phyloP scores from a whole-genome alignment of 2,888 invertebrate genomes.

The Atherix ibis region DNA sequence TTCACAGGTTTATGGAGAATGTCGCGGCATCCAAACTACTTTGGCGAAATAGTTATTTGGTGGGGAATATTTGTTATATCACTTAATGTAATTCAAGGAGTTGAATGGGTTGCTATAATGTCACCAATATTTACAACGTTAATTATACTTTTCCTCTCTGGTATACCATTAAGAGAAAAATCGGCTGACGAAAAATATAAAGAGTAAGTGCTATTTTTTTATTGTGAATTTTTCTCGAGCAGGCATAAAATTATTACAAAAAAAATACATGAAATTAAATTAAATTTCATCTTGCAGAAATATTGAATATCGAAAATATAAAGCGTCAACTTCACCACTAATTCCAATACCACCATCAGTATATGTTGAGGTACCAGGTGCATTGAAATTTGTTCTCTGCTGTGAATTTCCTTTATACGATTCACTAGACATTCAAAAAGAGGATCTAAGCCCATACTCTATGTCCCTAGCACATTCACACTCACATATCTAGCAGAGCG shows the following conservation, averaged over 20 bases:
- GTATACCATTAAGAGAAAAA: slow-evolving; percentile 75
- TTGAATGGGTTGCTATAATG: slow-evolving; percentile 73
- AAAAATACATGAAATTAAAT: no score
- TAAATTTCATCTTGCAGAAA: slow-evolving; percentile 40
- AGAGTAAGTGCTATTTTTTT: slow-evolving; percentile 58
- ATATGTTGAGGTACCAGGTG: slow-evolving; percentile 72
- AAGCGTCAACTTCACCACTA: slow-evolving; percentile 72
- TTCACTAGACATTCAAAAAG: slow-evolving; percentile 39
- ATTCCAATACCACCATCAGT: slow-evolving; percentile 77
- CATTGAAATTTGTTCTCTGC: slow-evolving; percentile 67
- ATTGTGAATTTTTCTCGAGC: no score
- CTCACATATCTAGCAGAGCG: slow-evolving; percentile 34
- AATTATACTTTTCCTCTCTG: slow-evolving; percentile 78
- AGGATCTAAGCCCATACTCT: slow-evolving; percentile 28
- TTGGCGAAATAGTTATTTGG: slow-evolving; percentile 87
- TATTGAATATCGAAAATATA: slow-evolving; percentile 75
- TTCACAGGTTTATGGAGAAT: slow-evolving; percentile 60
- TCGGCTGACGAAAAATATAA: slow-evolving; percentile 78
- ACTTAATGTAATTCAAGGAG: slow-evolving; percentile 65
- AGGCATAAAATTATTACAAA: no score
- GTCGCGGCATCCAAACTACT: slow-evolving; percentile 87
- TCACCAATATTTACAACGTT: slow-evolving; percentile 77
- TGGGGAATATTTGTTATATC: slow-evolving; percentile 87
- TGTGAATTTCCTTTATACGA: slow-evolving; percentile 84
- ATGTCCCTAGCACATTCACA: slow-evolving; percentile 31